Conservation (phyloP, 30 jellyfish, hydroid and myxozoan species). For the Aurelia coerulea region DNA sequence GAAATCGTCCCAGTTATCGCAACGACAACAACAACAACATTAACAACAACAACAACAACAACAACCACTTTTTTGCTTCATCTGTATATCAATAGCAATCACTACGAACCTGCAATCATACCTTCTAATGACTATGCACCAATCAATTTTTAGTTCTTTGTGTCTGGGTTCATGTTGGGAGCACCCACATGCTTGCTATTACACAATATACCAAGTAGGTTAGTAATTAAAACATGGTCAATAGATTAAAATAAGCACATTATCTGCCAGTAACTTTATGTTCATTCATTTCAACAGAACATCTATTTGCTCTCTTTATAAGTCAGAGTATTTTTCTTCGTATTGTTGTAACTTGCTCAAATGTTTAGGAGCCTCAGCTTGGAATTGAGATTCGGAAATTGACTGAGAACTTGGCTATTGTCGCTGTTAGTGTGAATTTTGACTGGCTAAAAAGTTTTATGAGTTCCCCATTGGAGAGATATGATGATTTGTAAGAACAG, state of each 20-base stretch:
- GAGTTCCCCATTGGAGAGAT: slow-evolving; percentile 3
- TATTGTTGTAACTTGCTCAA: too few relatives aligned
- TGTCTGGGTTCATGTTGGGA: neutral
- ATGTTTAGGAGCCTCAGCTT: too few relatives aligned
- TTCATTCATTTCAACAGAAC: neutral
- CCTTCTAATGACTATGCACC: too few relatives aligned
- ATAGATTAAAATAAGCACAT: neutral
- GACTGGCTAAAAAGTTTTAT: neutral
- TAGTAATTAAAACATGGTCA: neutral
- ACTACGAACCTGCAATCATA: too few relatives aligned
- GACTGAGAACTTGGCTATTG: too few relatives aligned
- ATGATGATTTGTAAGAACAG: neutral
- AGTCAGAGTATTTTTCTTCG: neutral
- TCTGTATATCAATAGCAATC: too few relatives aligned
- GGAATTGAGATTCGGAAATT: too few relatives aligned
- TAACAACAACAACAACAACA: too few relatives aligned
- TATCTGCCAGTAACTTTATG: neutral
- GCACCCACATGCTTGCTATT: neutral
- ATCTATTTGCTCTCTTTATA: neutral
- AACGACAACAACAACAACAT: too few relatives aligned
- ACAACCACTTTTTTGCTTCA: too few relatives aligned
- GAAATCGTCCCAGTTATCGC: too few relatives aligned
- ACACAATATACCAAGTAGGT: neutral
- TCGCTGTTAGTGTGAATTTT: neutral
- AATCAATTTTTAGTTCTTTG: too few relatives aligned